Base-by-base conservation (phyloP, 1,140 invertebrate species). In the Pemphigus obesinymphae region DNA sequence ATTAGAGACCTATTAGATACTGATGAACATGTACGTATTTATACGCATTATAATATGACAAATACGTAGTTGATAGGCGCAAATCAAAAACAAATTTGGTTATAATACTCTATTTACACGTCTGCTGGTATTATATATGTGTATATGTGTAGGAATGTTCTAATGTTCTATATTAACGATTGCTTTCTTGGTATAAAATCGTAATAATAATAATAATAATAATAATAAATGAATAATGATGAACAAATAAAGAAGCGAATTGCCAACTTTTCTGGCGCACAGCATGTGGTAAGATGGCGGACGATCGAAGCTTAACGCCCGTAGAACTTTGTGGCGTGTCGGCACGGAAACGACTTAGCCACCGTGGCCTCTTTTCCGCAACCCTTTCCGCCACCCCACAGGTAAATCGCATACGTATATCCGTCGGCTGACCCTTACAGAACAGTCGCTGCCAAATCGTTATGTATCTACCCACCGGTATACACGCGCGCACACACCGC, bases 301-400 rank as follows among this genome's bases (percentile, higher is more conserved):
- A n/a, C 55, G 53, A 63, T 55, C 55, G 5, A 61, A 80, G 55
- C 76, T 80, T 61, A 80, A 80, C 76, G 37, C 29, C 55, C 58
- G 55, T 40, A 45, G 55, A 80, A 80, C 76, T 80, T 80, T 80
- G 76, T 80, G 76, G 76, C 76, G 76, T 80, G 76, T 80, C 76
- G 76, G 76, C 76, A 80, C 76, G 76, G 76, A 80, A 80, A 80
- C 76, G 53, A 63, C 76, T 80, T 61, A 73, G 76, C 37, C 34
- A 26, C 76, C n/a, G 55, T n/a, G 29, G 43, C 43, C 70, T 73
- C 70, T 43, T 73, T 73, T n/a, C 73, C 31, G n/a, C 43, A 31
- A 80, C 76, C 53, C 55, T 61, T 80, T 26, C 53, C 76, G 53
- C 76, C 55, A 63, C n/a, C 34, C 37, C 55, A 7, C 50, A 20